Evolutionary conservation across 2,113 vertebrate species (phyloP).

Genomic region (Gracilinanus agilis): DNA sequence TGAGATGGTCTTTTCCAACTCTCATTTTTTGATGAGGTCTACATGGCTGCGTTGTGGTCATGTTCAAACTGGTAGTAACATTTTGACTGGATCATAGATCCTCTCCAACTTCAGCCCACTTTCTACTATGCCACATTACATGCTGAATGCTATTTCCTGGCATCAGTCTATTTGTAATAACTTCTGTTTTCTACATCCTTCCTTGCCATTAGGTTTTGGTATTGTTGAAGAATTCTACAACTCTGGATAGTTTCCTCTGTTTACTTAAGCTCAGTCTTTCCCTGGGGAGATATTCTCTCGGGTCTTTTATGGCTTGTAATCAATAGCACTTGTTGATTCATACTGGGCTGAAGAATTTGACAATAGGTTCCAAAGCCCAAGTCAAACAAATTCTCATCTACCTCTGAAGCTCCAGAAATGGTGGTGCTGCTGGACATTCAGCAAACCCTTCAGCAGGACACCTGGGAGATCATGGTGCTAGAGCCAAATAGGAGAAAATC

Average conservation of each 20-base stretch:
- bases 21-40: background rate
- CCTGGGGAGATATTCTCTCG: background rate
- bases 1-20: background rate
- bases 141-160: background rate
- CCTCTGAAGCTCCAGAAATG: background rate
- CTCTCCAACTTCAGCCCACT: background rate
- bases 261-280: background rate
- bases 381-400: background rate
- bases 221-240: background rate
- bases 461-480: background rate
- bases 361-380: background rate
- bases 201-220: background rate
- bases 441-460: background rate
- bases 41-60: background rate
- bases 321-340: background rate
- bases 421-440: background rate
- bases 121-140: background rate
- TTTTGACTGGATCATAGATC: background rate
- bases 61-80: background rate
- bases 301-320: background rate
- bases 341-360: background rate
- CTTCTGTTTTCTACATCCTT: background rate
- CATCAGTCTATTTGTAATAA: background rate
- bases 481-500: background rate
- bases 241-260: background rate